Evolutionary conservation across 2,113 vertebrate genomes (phyloP).

Genomic region (Theropithecus gelada): DNA sequence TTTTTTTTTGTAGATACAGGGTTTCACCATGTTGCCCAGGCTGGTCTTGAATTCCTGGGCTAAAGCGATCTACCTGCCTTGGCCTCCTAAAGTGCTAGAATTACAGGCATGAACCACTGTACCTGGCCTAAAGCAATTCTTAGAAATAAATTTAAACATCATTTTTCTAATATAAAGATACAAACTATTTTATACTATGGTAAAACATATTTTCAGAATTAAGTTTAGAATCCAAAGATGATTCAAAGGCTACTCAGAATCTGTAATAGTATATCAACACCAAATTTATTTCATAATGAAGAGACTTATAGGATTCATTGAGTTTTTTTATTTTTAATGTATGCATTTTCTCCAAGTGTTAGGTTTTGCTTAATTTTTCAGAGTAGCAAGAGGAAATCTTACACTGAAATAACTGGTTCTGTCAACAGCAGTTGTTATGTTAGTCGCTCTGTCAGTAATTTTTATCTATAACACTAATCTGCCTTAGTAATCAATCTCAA

Average conservation of each 20-base stretch:
- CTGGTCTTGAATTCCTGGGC: no score
- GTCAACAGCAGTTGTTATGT: not conserved
- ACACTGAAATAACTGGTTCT: not conserved
- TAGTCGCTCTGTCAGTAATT: not conserved
- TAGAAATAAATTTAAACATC: conserved; percentile 39
- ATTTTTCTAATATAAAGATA: conserved; percentile 30
- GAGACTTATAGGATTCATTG: not conserved
- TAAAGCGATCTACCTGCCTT: no score
- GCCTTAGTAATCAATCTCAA: conserved; percentile 20
- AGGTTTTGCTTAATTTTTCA: not conserved
- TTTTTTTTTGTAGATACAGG: no score
- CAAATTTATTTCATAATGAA: conserved; percentile 44
- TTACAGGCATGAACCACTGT: no score
- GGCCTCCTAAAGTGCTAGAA: no score
- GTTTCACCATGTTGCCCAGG: no score
- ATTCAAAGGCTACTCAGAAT: conserved; percentile 34
- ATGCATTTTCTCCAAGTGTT: conserved; percentile 16
- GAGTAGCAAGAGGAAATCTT: not conserved
- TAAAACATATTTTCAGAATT: conserved; percentile 5
- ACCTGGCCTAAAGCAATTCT: conserved; percentile 13
- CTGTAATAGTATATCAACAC: not conserved
- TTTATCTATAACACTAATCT: conserved; percentile 32
- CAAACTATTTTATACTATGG: conserved; percentile 4
- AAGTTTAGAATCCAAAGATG: conserved; percentile 20
- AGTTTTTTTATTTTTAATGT: conserved; percentile 19